Evolutionary conservation across 1,140 invertebrate genomes (phyloP).

Genomic region (Chrysomallon squamiferum): DNA sequence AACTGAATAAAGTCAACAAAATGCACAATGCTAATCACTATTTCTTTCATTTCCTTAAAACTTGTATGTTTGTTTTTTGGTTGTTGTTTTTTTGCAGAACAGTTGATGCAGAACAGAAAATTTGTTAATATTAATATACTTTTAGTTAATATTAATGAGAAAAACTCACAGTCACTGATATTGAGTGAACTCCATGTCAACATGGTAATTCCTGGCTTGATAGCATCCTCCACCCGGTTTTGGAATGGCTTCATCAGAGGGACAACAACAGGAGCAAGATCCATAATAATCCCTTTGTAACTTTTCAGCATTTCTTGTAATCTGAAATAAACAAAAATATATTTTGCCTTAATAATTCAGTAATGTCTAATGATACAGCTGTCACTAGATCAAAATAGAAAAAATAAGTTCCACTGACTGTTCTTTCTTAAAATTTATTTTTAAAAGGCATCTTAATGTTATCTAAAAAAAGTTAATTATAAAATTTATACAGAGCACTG

Average conservation of each 20-base stretch:
- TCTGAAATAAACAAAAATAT: conserved; percentile 31
- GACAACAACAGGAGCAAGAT: conserved; percentile 76
- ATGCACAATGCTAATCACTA: not conserved
- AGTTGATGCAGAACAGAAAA: no score
- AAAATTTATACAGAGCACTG: no score
- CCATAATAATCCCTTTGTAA: conserved; percentile 48
- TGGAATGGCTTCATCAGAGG: conserved; percentile 84
- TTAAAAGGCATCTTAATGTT: no score
- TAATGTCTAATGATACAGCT: not conserved
- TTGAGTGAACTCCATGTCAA: conserved; percentile 82
- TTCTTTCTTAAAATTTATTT: no score
- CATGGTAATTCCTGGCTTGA: conserved; percentile 78
- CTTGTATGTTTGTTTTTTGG: no score
- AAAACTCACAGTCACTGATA: conserved; percentile 81
- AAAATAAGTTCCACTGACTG: conserved; percentile 1
- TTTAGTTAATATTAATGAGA: no score
- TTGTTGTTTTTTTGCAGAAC: no score
- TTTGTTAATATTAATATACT: no score
- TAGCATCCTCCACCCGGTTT: conserved; percentile 67
- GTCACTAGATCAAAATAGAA: not conserved
- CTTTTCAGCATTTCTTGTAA: conserved; percentile 57
- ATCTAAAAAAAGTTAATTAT: no score
- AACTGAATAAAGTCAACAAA: not conserved
- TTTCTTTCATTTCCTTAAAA: not conserved
- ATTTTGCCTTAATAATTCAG: not conserved